These are phyloP conservation scores for Prosopocoilus inquinatus DNA, from an alignment of 2,888 invertebrate genomes.

Conservation along the genomic window DNA sequence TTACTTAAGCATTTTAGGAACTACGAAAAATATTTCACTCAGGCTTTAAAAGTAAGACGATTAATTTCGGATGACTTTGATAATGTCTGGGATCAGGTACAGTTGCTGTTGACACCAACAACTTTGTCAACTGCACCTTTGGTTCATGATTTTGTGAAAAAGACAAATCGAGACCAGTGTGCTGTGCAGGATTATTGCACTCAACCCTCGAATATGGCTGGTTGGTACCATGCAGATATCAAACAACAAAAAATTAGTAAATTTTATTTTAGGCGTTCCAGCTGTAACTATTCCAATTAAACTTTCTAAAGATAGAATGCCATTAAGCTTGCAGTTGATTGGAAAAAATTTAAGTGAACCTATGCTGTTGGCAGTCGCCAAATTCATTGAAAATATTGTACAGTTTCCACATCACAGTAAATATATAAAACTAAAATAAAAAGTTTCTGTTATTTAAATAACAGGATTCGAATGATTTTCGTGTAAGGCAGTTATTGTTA, in stretches of 20 bases:
- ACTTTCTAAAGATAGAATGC: constrained; percentile 71
- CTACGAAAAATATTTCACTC: constrained; percentile 85
- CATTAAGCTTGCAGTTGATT: constrained; percentile 86
- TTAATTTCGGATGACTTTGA: constrained; percentile 86
- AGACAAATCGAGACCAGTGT: constrained; percentile 83
- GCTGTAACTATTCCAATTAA: constrained; percentile 83
- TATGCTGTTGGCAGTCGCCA: constrained; percentile 71
- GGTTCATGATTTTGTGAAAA: constrained; percentile 72
- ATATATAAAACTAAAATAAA: constrained; percentile 19
- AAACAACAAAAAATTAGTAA: not conserved
- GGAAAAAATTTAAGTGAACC: constrained; percentile 76
- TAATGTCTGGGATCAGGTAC: constrained; percentile 70
- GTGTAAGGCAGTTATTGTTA: too few relatives aligned
- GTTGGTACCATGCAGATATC: constrained; percentile 47
- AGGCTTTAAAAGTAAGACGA: constrained; percentile 85
- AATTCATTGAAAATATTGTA: constrained; percentile 75
- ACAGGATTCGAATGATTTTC: too few relatives aligned
- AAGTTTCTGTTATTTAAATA: not conserved
- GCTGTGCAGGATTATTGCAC: constrained; percentile 92
- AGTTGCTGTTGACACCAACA: constrained; percentile 88
- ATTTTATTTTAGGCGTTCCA: constrained; percentile 63
- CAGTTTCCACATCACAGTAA: constrained; percentile 55
- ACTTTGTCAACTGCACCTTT: constrained; percentile 83
- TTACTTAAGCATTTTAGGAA: constrained; percentile 57
- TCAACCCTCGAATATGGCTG: constrained; percentile 96